Evolutionary conservation across 2,888 invertebrate species (phyloP), one percentile per base, ranked within the genome.

Genomic region (Antheraea assamensis): DNA sequence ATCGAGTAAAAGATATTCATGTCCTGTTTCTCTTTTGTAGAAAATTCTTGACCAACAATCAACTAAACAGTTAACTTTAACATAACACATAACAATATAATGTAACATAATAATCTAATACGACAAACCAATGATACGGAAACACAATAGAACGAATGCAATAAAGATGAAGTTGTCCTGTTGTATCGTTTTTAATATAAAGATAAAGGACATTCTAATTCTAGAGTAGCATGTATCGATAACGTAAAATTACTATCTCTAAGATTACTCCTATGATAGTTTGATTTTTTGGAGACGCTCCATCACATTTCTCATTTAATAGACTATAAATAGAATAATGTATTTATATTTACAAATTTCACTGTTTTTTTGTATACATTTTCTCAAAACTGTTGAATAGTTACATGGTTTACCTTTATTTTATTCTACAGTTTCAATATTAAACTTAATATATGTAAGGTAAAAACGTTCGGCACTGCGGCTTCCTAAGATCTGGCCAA

Each of bases 71-170:
- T 70, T 78, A 73, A 77, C 75, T 77, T 72, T 58, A 80, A 80
- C 80, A 79, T 85, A 87, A 87, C 87, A 89, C 88, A 86, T 87
- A 82, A 75, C 77, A 80, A 82, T 74, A 77, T 75, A 77, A 80
- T 84, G 83, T 88, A 87, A 88, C 86, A 88, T 88, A 88, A 90
- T 83, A 85, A 88, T 88, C 86, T 87, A 85, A 87, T 80, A 89
- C 84, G 87, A 87, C 87, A 83, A 86, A 74, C 79, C 86, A 90
- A 83, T 90, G 88, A 88, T 80, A 84, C 85, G 87, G 90, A 91
- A 92, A 92, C 90, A 92, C 90, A 92, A 90, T 91, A 81, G 85
- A 84, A 85, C 83, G 80, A 82, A 81, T 80, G 81, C 81, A 79
- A 79, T 80, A 82, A 80, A 85, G 82, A 84, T 79, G 78, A 83